Evolutionary conservation across 2,797 vertebrate genomes (phyloP).

Genomic region (Thunnus albacares): DNA sequence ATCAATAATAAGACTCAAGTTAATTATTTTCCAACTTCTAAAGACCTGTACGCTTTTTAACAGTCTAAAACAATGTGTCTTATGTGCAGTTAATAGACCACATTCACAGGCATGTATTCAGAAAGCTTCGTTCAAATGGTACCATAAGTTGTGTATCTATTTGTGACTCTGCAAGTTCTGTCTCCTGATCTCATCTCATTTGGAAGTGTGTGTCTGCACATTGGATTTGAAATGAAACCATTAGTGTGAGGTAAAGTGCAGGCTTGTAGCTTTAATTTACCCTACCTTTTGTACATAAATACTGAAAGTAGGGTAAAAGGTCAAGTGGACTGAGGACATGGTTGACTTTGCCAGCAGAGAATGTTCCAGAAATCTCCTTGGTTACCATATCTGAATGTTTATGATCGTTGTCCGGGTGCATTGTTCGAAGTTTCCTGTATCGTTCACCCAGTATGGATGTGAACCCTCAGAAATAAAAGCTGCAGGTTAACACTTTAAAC

Average conservation of each 20-base stretch:
- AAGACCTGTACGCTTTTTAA: too few relatives aligned
- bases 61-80: too few relatives aligned
- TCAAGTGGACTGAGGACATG: not conserved
- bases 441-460: not conserved
- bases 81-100: not conserved
- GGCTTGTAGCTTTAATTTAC: not conserved
- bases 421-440: not conserved
- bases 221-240: not conserved
- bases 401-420: not conserved
- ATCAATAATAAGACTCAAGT: too few relatives aligned
- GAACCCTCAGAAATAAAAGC: not conserved
- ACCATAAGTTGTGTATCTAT: not conserved
- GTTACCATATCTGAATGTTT: not conserved
- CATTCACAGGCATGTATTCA: not conserved
- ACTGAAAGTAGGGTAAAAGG: not conserved
- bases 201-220: not conserved
- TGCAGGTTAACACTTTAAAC: not conserved
- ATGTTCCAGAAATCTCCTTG: not conserved
- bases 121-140: not conserved
- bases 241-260: not conserved
- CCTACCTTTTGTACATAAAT: not conserved
- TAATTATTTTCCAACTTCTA: too few relatives aligned
- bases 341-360: not conserved
- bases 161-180: not conserved
- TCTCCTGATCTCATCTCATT: not conserved